Base-by-base conservation (phyloP, 2,797 vertebrate species). In the Syndactyla subalaris region DNA sequence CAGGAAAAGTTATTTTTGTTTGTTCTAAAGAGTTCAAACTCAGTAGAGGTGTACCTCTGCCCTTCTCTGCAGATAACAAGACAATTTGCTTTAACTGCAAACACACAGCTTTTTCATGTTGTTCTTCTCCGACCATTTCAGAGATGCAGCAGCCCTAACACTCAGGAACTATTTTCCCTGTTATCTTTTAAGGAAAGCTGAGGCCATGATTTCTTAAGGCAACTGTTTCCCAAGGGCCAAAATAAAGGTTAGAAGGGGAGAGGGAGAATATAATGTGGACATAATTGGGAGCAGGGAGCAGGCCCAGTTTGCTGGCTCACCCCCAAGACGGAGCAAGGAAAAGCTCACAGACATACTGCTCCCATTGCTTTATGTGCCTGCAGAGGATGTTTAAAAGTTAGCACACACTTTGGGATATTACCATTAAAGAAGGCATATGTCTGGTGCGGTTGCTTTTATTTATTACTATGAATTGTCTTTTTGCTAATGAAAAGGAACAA, bases 301-400 rank as follows among this genome's bases (percentile, higher is more conserved):
- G 82, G 81, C 24, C 12, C 11, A 46, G 58, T 41, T 51, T 88
- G 45, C 76, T 96, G 91, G 92, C 91, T 96, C 71, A 32, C 4
- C 22, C 59, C 87, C 91, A 95, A 54, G 70, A 73, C 14, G 18
- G 51, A 95, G 77, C 48, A 90, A 68, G 23, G 63, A 61, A 95
- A 94, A 96, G 70, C 66, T 82, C 63, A 84, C 43, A 95, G 79
- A 84, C 85, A 75, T 83, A 49, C 66, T 7, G 12, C 92, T 86
- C 93, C 70, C 55, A 73, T 27, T 90, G 81, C 91, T 91, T 67
- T 58, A 92, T 67, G 74, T 83, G 95, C 88, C 94, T 94, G 85
- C 74, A 94, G 81, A 96, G 92, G 74, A 95, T 70, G 71, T 94
- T 96, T 88, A 92, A 89, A 96, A 92, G 88, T 93, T 95, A 96